phyloP scores from a whole-genome alignment of 2,797 vertebrate genomes.

The Thalassophryne amazonica region DNA sequence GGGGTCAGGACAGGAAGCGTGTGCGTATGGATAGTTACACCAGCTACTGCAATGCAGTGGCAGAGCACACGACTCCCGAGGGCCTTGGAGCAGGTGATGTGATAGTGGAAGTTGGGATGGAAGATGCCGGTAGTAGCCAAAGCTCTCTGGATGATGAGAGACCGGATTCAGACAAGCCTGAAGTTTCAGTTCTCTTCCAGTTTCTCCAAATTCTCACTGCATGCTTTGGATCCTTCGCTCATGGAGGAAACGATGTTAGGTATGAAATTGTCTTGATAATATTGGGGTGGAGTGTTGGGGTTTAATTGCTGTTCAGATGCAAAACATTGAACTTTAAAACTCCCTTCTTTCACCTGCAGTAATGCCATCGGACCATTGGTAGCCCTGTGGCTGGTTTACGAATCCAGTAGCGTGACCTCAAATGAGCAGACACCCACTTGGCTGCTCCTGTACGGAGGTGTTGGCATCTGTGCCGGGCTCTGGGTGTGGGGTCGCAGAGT shows the following conservation, averaged over 20 bases:
- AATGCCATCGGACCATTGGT: slow-evolving; percentile 97
- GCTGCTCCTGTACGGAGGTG: slow-evolving; percentile 92
- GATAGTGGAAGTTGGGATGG: slow-evolving; percentile 73
- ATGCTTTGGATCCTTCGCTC: slow-evolving; percentile 97
- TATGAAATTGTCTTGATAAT: too few species aligned
- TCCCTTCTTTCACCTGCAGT: slow-evolving; percentile 63
- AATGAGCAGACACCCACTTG: slow-evolving; percentile 84
- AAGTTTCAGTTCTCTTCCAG: slow-evolving; percentile 94
- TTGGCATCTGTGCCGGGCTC: slow-evolving; percentile 92
- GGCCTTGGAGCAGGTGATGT: slow-evolving; percentile 68
- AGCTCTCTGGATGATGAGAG: slow-evolving; percentile 86
- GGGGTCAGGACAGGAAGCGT: slow-evolving; percentile 80
- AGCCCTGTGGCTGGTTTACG: slow-evolving; percentile 89
- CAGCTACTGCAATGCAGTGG: slow-evolving; percentile 97
- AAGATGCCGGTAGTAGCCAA: slow-evolving; percentile 77
- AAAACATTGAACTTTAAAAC: too few species aligned
- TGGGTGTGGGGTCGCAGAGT: slow-evolving; percentile 99
- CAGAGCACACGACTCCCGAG: slow-evolving; percentile 80
- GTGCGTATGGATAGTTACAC: slow-evolving; percentile 98
- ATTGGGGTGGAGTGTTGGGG: too few species aligned
- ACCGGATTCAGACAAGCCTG: slow-evolving; percentile 87
- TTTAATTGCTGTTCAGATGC: too few species aligned
- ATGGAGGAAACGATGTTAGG: slow-evolving; percentile 98
- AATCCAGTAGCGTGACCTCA: slow-evolving; percentile 73
- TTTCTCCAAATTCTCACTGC: slow-evolving; percentile 98